Evolutionary conservation across 1,140 invertebrate species (phyloP), one percentile per base, ranked within the genome.

Genomic region (Bombus superbus): DNA sequence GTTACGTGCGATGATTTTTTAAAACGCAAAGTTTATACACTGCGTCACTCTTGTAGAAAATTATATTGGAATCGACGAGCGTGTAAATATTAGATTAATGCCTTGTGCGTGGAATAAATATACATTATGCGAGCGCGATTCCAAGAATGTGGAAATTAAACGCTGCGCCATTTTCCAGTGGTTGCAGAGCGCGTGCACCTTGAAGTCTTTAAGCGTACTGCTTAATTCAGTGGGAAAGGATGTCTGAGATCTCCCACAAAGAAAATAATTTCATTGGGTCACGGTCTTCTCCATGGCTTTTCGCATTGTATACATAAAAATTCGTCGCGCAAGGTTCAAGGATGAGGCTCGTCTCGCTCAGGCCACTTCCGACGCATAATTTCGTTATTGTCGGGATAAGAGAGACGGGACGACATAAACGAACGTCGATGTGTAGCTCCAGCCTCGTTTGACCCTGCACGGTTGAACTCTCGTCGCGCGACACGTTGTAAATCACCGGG

Each of bases 401-500:
- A 82, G 81, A 85, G 38, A 66, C n/a, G 25, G 66, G 68, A 62
- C 62, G 74, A 75, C 83, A 68, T 79, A 79, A 86, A 88, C 76
- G 73, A 13, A 87, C 42, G 25, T 38, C 79, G 32, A 66, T 77
- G n/a, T 77, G 72, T 64, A 68, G 76, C 62, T 66, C 15, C 47
- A 40, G 53, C 40, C 62, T 76, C 78, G 80, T 87, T 83, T 83
- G 85, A 89, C 80, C 91, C 89, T 86, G 87, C 90, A 85, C 89
- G 87, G 87, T 86, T 91, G 86, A 92, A 92, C 90, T 91, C 88
- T 90, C 86, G 88, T 92, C 91, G 92, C 91, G 91, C 91, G 93
- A 93, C 91, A 91, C 90, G 90, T 86, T 91, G 92, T 92, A 93
- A 93, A 93, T 93, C 92, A 93, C 87, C 83, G 62, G 91, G 91